Conservation (phyloP, 2,113 vertebrate genomes). For the Leiothrix lutea region DNA sequence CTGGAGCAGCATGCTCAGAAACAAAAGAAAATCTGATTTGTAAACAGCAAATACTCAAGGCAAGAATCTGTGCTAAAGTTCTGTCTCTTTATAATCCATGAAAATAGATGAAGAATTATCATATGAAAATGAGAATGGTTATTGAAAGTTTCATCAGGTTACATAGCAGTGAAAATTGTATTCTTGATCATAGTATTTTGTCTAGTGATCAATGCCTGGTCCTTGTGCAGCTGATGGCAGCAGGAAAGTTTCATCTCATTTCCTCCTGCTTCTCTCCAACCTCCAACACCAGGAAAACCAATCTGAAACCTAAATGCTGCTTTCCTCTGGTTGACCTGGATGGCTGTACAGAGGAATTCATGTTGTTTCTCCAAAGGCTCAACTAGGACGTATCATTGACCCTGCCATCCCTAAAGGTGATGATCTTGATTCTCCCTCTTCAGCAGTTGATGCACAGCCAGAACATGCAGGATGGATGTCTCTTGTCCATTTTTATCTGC, state of each 20-base stretch:
- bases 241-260: background rate
- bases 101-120: background rate
- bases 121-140: background rate
- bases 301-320: background rate
- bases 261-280: background rate
- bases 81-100: background rate
- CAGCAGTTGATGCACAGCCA: background rate
- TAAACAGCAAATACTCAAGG: slow-evolving; percentile 42
- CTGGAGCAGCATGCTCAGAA: background rate
- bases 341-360: background rate
- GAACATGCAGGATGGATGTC: background rate
- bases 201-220: background rate
- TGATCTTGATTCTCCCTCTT: background rate
- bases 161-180: background rate
- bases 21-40: background rate
- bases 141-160: background rate
- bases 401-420: background rate
- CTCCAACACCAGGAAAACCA: background rate
- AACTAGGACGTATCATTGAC: background rate
- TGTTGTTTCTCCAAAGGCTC: background rate
- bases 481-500: background rate
- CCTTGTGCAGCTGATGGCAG: background rate
- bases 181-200: background rate
- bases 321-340: background rate
- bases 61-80: background rate